Evolutionary conservation across 2,113 vertebrate species (phyloP).

Genomic region (Anser brachyrhynchus): DNA sequence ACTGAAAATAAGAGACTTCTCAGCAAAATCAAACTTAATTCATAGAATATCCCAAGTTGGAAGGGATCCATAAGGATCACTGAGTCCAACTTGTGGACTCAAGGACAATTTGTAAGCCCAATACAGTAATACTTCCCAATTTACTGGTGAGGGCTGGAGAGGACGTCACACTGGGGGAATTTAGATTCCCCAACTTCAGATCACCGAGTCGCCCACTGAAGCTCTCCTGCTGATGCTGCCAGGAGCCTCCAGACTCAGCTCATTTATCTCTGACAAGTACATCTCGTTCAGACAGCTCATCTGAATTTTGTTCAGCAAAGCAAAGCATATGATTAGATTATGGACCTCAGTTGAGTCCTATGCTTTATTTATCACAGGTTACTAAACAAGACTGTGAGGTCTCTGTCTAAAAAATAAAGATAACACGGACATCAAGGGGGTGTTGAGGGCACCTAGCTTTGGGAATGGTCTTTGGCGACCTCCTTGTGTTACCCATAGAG

Average conservation of each 20-base stretch:
- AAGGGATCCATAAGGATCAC: too few relatives aligned
- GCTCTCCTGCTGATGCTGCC: not conserved
- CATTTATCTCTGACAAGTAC: fast-evolving
- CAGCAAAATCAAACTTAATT: not conserved
- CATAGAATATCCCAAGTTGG: too few relatives aligned
- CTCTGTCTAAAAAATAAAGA: not conserved
- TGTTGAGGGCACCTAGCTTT: not conserved
- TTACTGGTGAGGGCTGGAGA: not conserved
- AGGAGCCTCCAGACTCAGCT: not conserved
- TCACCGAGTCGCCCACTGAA: not conserved
- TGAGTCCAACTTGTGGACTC: too few relatives aligned
- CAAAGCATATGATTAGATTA: not conserved
- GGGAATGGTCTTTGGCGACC: not conserved
- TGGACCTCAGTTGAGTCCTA: not conserved
- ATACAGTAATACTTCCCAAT: not conserved
- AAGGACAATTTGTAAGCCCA: not conserved
- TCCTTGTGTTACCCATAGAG: not conserved
- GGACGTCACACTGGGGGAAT: not conserved
- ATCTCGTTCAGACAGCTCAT: not conserved
- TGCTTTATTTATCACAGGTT: too few relatives aligned
- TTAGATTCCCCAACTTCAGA: not conserved
- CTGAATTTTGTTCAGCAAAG: not conserved
- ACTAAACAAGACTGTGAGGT: not conserved
- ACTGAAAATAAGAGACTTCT: not conserved
- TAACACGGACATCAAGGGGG: not conserved